Base-by-base conservation (phyloP, 2,113 vertebrate genomes). In the Tetrao urogallus region DNA sequence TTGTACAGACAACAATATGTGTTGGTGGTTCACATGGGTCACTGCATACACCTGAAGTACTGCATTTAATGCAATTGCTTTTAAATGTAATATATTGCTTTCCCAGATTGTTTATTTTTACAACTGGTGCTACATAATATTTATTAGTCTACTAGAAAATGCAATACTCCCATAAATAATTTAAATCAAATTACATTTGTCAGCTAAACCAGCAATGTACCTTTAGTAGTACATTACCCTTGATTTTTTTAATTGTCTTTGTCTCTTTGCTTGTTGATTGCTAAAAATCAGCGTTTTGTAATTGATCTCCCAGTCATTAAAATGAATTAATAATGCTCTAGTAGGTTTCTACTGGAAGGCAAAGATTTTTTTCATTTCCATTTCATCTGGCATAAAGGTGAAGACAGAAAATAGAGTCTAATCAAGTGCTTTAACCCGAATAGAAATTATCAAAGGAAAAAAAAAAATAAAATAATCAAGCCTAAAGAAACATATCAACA, bases 161-260 rank as follows among this genome's bases (percentile, higher is more conserved):
- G 24, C 13, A 80, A 13, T 73, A 54, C 47, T 82, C 54, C 7
- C 32, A 86, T 89, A 90, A 94, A 94, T 95, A 93, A 91, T 93
- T 89, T 77, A 95, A 95, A 94, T 73, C 43, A 90, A 94, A 94
- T 95, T 95, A 94, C 15, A 58, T 87, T 80, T 92, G 64, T 75
- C 61, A 66, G 72, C 67, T 56, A 86, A 94, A 81, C 21, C 30
- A 83, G 76, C 40, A 86, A 79, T 47, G 22, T 83, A 34, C 20
- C 17, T 66, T 88, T 85, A 90, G 92, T 83, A 67, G 78, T 64
- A 81, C 17, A 60, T 85, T 83, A 81, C 60, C 18, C 47, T 90
- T 90, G 71, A 74, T 64, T 52, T 42, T 90, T 32, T 52, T 50
- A 24, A 52, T 82, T 89, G 32, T 66, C 17, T 81, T 94, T 93